A percentile compares a stretch with the other conserved stretches of the same genome.
Evolutionary conservation across 2,888 invertebrate species (phyloP).

Genomic region (Cheilosia scutellata): DNA sequence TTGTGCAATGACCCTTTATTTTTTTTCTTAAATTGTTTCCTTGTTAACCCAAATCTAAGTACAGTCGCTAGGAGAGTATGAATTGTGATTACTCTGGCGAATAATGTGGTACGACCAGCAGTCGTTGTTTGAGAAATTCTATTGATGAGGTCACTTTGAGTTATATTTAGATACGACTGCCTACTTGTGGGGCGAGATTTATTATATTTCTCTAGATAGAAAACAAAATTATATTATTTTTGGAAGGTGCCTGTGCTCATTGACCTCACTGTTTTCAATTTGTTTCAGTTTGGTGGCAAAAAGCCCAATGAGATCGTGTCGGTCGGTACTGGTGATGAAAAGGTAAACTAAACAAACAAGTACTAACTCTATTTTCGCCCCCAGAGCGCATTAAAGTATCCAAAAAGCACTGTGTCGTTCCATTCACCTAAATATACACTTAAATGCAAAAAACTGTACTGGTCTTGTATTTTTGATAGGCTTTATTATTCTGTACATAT

Average conservation of each 20-base stretch:
- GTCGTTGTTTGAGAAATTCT: constrained; percentile 14
- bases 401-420: too few relatives aligned
- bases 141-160: constrained; percentile 46
- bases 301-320: too few relatives aligned
- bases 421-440: too few relatives aligned
- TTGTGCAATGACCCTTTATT: constrained; percentile 2
- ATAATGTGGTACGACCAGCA: neutral
- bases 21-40: neutral
- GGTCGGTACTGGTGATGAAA: too few relatives aligned
- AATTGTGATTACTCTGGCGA: neutral
- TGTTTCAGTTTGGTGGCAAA: neutral
- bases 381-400: too few relatives aligned
- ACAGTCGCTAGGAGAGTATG: neutral
- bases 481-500: too few relatives aligned
- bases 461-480: too few relatives aligned
- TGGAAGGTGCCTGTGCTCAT: constrained; percentile 6
- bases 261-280: constrained; percentile 22
- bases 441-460: too few relatives aligned
- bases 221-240: constrained; percentile 26
- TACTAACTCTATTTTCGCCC: too few relatives aligned
- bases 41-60: constrained; percentile 12
- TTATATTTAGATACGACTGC: constrained; percentile 41
- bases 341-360: too few relatives aligned
- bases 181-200: constrained; percentile 16
- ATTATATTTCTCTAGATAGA: constrained; percentile 4